Evolutionary conservation across 2,888 invertebrate genomes (phyloP).

Genomic region (Lasioglossum leucozonium): DNA sequence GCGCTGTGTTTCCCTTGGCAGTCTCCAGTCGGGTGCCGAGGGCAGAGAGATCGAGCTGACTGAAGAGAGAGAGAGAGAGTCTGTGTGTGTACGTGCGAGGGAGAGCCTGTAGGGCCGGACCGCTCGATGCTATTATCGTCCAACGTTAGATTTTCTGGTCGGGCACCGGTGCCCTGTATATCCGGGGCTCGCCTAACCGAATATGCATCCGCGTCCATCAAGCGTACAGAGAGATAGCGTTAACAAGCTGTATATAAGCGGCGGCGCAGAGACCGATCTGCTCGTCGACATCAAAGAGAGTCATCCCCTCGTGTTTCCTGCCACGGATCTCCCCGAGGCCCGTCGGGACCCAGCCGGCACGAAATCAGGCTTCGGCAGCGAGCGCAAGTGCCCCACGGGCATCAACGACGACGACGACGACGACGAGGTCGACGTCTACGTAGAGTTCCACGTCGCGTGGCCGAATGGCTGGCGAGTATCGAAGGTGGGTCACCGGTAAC

Average conservation of each 20-base stretch:
- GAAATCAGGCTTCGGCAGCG: constrained; percentile 16
- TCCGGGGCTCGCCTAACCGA: constrained; percentile 52
- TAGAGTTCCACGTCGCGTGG: neutral
- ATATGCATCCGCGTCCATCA: constrained; percentile 55
- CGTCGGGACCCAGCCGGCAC: constrained; percentile 32
- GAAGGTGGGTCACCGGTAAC: constrained; percentile 28
- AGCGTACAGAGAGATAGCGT: constrained; percentile 59
- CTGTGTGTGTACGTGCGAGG: neutral
- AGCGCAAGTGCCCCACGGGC: neutral
- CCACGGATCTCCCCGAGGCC: constrained; percentile 15
- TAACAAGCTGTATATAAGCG: constrained; percentile 72
- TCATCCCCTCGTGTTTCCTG: constrained; percentile 49
- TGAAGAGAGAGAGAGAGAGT: neutral
- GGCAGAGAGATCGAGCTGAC: neutral
- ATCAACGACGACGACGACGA: neutral
- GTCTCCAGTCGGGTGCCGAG: neutral
- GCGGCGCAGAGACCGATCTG: constrained; percentile 58
- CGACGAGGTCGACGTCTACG: neutral
- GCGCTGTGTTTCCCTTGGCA: neutral
- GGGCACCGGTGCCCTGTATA: constrained; percentile 30
- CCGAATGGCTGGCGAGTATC: constrained; percentile 11
- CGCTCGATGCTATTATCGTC: constrained; percentile 27
- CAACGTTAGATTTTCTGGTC: constrained; percentile 52
- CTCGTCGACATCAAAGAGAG: constrained; percentile 68
- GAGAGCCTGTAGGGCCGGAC: neutral